Conservation (phyloP, 2,888 invertebrate genomes). For the Sicus ferrugineus region DNA sequence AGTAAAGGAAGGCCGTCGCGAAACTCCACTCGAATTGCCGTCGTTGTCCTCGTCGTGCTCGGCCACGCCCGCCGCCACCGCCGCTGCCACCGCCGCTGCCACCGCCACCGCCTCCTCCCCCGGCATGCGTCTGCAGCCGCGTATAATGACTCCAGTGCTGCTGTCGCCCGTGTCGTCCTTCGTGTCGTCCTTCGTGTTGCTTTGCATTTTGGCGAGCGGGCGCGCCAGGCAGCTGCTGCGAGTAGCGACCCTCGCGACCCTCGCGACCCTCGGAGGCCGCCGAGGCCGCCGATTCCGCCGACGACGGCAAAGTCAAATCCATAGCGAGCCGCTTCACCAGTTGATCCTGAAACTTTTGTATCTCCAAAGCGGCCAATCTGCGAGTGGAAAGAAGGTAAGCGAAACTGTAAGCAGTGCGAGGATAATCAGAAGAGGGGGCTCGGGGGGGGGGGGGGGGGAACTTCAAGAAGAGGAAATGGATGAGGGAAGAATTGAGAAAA, state of each 20-base stretch:
- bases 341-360: constrained; percentile 77
- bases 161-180: constrained; percentile 68
- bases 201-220: constrained; percentile 38
- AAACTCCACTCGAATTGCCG: constrained; percentile 75
- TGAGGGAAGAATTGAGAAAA: not conserved
- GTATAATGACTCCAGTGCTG: constrained; percentile 23
- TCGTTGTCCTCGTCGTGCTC: constrained; percentile 32
- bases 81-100: not conserved
- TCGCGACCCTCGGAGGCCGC: too few species aligned
- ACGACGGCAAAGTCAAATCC: constrained; percentile 68
- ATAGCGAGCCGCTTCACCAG: constrained; percentile 77
- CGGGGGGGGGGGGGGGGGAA: not conserved
- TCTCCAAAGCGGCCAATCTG: constrained; percentile 55
- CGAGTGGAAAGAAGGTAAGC: not conserved
- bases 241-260: constrained; percentile 40
- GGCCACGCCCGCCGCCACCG: not conserved
- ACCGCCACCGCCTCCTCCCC: not conserved
- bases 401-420: not conserved
- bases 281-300: not conserved
- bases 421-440: not conserved
- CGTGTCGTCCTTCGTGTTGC: constrained; percentile 46
- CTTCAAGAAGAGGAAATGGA: not conserved
- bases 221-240: constrained; percentile 48
- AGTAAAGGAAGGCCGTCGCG: constrained; percentile 88
- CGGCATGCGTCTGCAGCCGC: not conserved